Evolutionary conservation across 2,888 invertebrate species (phyloP).

Genomic region (Tetragonula carbonaria): DNA sequence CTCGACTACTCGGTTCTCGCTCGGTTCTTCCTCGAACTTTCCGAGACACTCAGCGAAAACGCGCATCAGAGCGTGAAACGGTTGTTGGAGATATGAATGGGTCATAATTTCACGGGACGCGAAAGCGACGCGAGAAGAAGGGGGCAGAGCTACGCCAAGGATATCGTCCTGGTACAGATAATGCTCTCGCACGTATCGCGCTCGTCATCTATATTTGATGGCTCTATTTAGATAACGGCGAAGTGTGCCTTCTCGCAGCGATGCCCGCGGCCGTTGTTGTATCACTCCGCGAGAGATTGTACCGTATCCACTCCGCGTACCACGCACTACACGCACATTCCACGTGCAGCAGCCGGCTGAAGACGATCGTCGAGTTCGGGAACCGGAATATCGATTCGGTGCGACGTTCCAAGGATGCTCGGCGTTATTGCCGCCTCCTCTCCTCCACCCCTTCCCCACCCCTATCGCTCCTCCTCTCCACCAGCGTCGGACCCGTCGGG

Average conservation of each 20-base stretch:
- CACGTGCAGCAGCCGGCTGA: conserved; percentile 12
- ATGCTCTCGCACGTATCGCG: conserved; percentile 70
- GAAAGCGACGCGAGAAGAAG: conserved; percentile 23
- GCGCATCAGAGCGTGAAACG: neutral
- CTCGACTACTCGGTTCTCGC: too few species aligned
- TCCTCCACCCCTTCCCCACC: neutral
- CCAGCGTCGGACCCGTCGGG: neutral
- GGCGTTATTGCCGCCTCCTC: conserved; percentile 20
- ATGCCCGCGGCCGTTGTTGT: conserved; percentile 55
- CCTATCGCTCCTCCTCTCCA: neutral
- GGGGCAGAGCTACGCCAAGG: conserved; percentile 38
- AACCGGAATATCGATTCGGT: conserved; percentile 47
- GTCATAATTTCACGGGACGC: conserved; percentile 39
- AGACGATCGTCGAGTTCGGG: conserved; percentile 31
- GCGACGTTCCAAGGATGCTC: conserved; percentile 40
- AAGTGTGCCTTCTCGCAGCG: conserved; percentile 51
- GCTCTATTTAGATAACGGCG: conserved; percentile 73
- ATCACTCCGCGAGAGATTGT: conserved; percentile 46
- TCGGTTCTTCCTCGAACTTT: neutral
- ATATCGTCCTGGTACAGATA: conserved; percentile 67
- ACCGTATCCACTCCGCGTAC: conserved; percentile 36
- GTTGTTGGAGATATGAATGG: neutral
- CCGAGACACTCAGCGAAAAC: neutral
- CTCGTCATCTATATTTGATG: conserved; percentile 76
- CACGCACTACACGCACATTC: conserved; percentile 52